Conservation (phyloP, 2,888 invertebrate species). For the Chrysodeixis includens region DNA sequence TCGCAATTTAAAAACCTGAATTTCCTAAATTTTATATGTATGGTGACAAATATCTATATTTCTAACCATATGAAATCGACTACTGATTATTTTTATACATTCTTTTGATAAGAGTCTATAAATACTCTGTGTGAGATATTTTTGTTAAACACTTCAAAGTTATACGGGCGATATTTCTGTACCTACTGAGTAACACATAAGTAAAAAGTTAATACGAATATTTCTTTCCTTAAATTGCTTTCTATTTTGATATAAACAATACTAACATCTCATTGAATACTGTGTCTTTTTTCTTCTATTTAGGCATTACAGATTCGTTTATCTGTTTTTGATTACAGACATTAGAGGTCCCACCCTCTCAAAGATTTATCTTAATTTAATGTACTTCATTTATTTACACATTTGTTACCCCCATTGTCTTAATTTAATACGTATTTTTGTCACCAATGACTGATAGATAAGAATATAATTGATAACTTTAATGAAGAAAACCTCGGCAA, state of each 20-base stretch:
- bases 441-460: no score
- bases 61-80: not conserved
- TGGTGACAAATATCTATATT: not conserved
- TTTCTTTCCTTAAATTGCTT: slow-evolving; percentile 2
- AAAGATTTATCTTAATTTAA: slow-evolving; percentile 31
- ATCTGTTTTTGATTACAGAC: slow-evolving; percentile 49
- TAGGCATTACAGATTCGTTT: slow-evolving; percentile 27
- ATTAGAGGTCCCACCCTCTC: slow-evolving; percentile 34
- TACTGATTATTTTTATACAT: not conserved
- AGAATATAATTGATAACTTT: no score
- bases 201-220: not conserved
- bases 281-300: slow-evolving; percentile 30
- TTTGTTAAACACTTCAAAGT: not conserved
- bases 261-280: no score
- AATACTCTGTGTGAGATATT: not conserved
- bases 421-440: not conserved
- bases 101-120: not conserved
- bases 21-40: no score
- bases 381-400: not conserved
- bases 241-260: no score
- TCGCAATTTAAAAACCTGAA: no score
- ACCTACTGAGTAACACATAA: not conserved
- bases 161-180: not conserved
- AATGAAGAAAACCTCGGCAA: no score
- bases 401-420: not conserved